phyloP scores from a whole-genome alignment of 2,888 invertebrate genomes.

The Lacanobia wlatinum region DNA sequence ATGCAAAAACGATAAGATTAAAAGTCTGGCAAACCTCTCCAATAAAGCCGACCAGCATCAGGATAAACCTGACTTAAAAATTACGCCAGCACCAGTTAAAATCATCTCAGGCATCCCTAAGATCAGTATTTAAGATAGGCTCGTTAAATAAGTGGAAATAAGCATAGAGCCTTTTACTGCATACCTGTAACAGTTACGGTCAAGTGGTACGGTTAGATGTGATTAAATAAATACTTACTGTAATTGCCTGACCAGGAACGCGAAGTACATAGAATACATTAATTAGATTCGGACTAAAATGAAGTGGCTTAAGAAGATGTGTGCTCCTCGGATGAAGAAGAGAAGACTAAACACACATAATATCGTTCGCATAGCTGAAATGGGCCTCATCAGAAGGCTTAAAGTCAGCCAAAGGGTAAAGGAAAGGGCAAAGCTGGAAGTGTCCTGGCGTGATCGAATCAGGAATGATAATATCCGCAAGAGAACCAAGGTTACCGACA shows the following conservation, averaged over 20 bases:
- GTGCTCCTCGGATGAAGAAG: no score
- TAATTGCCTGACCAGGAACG: conserved; percentile 4
- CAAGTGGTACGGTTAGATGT: conserved; percentile 25
- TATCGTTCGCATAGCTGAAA: no score
- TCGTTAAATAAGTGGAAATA: conserved; percentile 24
- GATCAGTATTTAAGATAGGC: conserved; percentile 15
- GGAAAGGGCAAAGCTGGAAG: no score
- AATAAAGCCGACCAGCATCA: background rate
- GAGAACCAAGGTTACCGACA: no score
- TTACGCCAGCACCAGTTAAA: conserved; percentile 4
- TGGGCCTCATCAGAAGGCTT: no score
- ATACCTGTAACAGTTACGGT: conserved; percentile 3
- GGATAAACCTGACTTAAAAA: background rate
- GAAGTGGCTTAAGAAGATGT: background rate
- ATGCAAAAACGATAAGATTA: no score
- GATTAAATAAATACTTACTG: conserved; percentile 13
- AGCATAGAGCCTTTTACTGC: conserved; percentile 4
- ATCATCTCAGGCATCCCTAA: background rate
- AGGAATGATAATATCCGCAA: no score
- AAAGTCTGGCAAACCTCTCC: no score
- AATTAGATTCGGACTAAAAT: background rate
- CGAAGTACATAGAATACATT: conserved; percentile 5
- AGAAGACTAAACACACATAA: no score
- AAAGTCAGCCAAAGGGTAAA: no score
- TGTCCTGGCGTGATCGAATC: no score